These are phyloP conservation scores for Borostomias antarcticus DNA, from an alignment of 2,797 vertebrate genomes.

Conservation along the genomic window DNA sequence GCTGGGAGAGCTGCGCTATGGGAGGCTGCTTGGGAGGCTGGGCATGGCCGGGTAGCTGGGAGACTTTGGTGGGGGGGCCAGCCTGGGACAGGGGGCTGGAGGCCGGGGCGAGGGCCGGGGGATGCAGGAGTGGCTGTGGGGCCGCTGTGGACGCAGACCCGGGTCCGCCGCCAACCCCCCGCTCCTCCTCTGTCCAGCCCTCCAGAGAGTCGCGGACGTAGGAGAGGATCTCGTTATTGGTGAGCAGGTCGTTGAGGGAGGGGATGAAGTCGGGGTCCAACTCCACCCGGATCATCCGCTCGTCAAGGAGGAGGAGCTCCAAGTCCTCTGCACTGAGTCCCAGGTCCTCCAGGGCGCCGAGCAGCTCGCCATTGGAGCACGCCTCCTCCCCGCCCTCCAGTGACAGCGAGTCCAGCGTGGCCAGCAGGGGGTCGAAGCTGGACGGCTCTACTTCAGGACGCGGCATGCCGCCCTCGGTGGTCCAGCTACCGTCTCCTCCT, in stretches of 20 bases:
- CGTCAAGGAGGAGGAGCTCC: slow-evolving; percentile 68
- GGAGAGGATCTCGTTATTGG: slow-evolving; percentile 58
- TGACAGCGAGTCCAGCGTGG: slow-evolving; percentile 61
- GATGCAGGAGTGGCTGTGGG: not conserved
- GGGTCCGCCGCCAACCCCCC: slow-evolving; percentile 5
- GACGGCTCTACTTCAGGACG: slow-evolving; percentile 28
- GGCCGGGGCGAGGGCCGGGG: not conserved
- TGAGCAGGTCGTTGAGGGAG: slow-evolving; percentile 43
- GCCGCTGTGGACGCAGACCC: slow-evolving; percentile 8
- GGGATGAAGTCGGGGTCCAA: slow-evolving; percentile 41
- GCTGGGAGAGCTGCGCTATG: slow-evolving; percentile 52
- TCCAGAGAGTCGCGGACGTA: slow-evolving; percentile 44
- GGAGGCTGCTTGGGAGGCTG: slow-evolving; percentile 19
- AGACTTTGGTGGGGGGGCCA: not conserved
- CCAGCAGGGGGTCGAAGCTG: slow-evolving; percentile 58
- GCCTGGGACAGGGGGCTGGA: not conserved
- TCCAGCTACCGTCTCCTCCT: slow-evolving; percentile 35
- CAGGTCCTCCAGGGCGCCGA: slow-evolving; percentile 57
- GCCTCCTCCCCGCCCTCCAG: slow-evolving; percentile 48
- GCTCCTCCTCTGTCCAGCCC: slow-evolving; percentile 12
- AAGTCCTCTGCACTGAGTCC: slow-evolving; percentile 65
- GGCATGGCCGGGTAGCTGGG: not conserved
- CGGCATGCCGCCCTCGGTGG: not conserved
- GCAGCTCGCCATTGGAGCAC: slow-evolving; percentile 63
- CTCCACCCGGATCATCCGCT: slow-evolving; percentile 63